These are phyloP conservation scores for Acipenser ruthenus DNA, from an alignment of 2,797 vertebrate genomes.

Conservation along the genomic window DNA sequence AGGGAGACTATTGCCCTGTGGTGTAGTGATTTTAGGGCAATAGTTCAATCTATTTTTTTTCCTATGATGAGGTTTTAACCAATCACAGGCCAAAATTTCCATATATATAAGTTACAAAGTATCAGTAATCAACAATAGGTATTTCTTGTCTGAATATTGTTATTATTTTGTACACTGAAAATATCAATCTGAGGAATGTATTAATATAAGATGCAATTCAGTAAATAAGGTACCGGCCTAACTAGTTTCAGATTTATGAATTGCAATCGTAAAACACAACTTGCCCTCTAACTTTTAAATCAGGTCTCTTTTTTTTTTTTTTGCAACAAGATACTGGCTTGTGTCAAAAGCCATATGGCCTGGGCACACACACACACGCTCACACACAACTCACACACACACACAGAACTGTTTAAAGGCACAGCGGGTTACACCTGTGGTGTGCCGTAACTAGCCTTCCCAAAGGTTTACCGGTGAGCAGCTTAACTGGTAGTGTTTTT, in stretches of 20 bases:
- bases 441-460: not conserved
- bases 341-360: not conserved
- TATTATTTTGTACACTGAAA: no score
- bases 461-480: not conserved
- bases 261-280: not conserved
- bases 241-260: not conserved
- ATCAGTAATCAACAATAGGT: no score
- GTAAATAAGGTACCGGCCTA: not conserved
- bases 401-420: not conserved
- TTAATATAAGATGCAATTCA: no score
- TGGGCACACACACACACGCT: not conserved
- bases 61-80: no score
- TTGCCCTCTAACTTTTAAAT: not conserved
- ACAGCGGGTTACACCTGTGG: conserved; percentile 1
- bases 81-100: no score
- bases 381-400: not conserved
- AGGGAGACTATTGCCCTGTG: no score
- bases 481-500: no score
- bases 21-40: no score
- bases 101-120: no score
- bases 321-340: conserved; percentile 1
- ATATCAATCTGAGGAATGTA: no score
- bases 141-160: no score
- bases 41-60: no score
- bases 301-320: not conserved